phyloP scores from a whole-genome alignment of 2,888 invertebrate genomes.

The Augochlorella aurata region DNA sequence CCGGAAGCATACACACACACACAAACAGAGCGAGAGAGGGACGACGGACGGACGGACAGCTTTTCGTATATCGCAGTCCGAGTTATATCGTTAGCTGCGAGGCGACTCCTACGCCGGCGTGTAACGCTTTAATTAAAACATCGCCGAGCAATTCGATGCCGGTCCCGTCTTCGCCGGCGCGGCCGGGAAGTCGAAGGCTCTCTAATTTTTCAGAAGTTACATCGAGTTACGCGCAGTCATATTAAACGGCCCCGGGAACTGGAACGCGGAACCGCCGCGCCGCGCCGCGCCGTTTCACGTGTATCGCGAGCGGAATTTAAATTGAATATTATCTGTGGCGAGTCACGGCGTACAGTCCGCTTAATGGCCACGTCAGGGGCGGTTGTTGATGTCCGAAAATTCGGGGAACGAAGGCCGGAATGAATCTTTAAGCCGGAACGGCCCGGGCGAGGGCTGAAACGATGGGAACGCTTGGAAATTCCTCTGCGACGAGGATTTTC shows the following conservation, averaged over 20 bases:
- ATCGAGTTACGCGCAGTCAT: slow-evolving; percentile 8
- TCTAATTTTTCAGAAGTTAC: slow-evolving; percentile 31
- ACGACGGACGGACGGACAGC: too few relatives aligned
- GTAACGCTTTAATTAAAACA: slow-evolving; percentile 21
- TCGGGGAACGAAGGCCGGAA: background rate
- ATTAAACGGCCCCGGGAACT: slow-evolving; percentile 30
- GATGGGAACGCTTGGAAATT: background rate
- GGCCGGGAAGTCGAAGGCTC: background rate
- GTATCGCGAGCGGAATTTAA: slow-evolving; percentile 49
- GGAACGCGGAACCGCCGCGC: slow-evolving; percentile 29
- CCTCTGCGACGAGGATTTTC: background rate
- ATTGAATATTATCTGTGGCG: slow-evolving; percentile 47
- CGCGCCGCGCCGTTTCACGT: slow-evolving; percentile 25
- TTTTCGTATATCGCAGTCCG: slow-evolving; percentile 12
- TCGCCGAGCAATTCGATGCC: background rate
- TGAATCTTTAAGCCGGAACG: background rate
- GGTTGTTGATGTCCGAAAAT: background rate
- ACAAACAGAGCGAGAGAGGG: too few relatives aligned
- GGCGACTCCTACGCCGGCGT: background rate
- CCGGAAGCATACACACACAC: too few relatives aligned
- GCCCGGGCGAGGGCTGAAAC: background rate
- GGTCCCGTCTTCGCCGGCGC: background rate
- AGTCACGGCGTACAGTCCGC: slow-evolving; percentile 25
- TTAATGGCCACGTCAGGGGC: slow-evolving; percentile 18
- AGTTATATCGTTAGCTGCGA: slow-evolving; percentile 12